Evolutionary conservation across 2,113 vertebrate species (phyloP).

Genomic region (Copsychus sechellarum): DNA sequence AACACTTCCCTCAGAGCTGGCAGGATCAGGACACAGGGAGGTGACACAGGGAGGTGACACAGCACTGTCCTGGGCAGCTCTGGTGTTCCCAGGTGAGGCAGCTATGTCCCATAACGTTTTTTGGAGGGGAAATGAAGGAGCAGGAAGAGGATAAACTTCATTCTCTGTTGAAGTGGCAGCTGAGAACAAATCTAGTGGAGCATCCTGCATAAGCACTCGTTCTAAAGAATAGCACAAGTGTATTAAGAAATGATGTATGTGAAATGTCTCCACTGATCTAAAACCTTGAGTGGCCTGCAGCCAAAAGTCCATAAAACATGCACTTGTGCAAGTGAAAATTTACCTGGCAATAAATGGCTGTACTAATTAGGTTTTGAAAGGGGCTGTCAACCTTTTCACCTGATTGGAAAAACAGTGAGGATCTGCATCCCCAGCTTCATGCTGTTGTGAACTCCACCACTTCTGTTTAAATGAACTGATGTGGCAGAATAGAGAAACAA

Average conservation of each 20-base stretch:
- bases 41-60: not conserved
- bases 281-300: not conserved
- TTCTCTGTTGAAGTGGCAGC: not conserved
- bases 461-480: not conserved
- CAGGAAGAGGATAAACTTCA: not conserved
- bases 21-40: no score
- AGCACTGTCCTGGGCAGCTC: not conserved
- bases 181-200: not conserved
- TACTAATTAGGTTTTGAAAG: constrained; percentile 17
- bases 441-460: not conserved
- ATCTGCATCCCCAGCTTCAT: not conserved
- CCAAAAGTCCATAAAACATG: not conserved
- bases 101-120: accelerated
- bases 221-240: not conserved
- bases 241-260: not conserved
- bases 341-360: not conserved
- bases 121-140: not conserved
- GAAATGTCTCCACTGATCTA: not conserved
- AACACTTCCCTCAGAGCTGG: not conserved
- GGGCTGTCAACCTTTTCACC: not conserved
- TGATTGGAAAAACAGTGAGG: not conserved
- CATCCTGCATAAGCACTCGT: not conserved
- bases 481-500: not conserved
- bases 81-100: not conserved
- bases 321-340: not conserved